Percentiles rank a stretch among this genome's conserved stretches.
Conservation (phyloP, 2,797 vertebrate species). For the Xiphorhynchus erythropygius region DNA sequence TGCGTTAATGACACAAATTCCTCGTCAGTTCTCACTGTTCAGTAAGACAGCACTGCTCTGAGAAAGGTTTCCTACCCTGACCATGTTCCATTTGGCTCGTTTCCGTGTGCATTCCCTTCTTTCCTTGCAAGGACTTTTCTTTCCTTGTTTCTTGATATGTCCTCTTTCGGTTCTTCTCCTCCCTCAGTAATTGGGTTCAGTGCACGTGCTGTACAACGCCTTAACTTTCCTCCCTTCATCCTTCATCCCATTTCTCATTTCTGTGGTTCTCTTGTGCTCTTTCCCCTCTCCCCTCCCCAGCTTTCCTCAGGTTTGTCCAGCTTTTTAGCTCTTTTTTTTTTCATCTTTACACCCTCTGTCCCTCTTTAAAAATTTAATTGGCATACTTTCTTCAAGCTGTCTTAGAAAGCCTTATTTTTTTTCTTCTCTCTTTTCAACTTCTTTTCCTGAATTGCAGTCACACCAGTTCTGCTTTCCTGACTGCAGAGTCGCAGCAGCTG, state of each 20-base stretch:
- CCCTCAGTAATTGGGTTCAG: neutral
- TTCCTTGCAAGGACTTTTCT: neutral
- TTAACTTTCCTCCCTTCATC: neutral
- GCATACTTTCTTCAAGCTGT: slow-evolving; percentile 66
- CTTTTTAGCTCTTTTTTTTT: slow-evolving; percentile 45
- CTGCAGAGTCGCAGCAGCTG: slow-evolving; percentile 75
- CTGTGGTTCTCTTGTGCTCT: neutral
- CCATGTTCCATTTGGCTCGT: neutral
- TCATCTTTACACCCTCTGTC: neutral
- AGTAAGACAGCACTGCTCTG: neutral
- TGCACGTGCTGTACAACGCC: neutral
- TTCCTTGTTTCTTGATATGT: neutral
- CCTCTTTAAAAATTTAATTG: slow-evolving; percentile 65
- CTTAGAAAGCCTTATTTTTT: slow-evolving; percentile 60
- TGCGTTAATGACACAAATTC: neutral
- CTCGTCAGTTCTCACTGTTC: neutral
- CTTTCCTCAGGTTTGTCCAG: slow-evolving; percentile 28
- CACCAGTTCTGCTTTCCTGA: slow-evolving; percentile 67
- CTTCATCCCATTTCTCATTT: slow-evolving; percentile 2
- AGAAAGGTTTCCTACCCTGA: neutral
- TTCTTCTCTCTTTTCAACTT: slow-evolving; percentile 65
- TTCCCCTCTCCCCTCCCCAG: neutral
- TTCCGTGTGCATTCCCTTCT: neutral
- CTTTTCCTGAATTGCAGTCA: slow-evolving; percentile 67
- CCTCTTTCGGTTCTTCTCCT: neutral